Conservation (phyloP, 2,888 invertebrate species). For the Drosophila basisetae region DNA sequence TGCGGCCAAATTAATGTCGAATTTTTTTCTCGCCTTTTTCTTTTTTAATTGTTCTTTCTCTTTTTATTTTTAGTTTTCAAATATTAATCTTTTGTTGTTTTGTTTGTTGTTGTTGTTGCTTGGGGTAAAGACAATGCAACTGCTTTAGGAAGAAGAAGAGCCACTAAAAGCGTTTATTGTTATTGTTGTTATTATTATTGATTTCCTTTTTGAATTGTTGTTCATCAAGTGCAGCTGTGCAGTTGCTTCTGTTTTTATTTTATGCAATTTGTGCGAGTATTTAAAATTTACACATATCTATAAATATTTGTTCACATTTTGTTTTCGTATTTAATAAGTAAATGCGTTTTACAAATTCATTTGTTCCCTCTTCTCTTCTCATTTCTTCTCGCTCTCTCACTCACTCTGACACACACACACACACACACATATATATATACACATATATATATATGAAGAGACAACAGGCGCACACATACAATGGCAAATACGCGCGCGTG, state of each 20-base stretch:
- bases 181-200: slow-evolving; percentile 72
- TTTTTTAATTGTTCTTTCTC: slow-evolving; percentile 10
- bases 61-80: slow-evolving; percentile 24
- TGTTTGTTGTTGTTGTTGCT: slow-evolving; percentile 15
- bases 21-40: slow-evolving; percentile 14
- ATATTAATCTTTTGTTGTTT: slow-evolving; percentile 11
- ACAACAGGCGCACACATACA: slow-evolving; percentile 15
- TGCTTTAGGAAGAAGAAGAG: slow-evolving; percentile 30
- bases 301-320: slow-evolving; percentile 32
- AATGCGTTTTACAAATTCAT: slow-evolving; percentile 72
- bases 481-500: slow-evolving; percentile 59
- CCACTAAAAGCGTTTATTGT: slow-evolving; percentile 37
- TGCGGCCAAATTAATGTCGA: slow-evolving; percentile 17
- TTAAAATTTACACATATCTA: slow-evolving; percentile 17
- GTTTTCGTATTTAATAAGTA: slow-evolving; percentile 57
- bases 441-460: neutral
- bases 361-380: slow-evolving; percentile 20
- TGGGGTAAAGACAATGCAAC: slow-evolving; percentile 22
- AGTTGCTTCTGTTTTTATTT: slow-evolving; percentile 19
- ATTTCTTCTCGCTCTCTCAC: slow-evolving; percentile 17
- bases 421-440: neutral
- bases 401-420: slow-evolving; percentile 11
- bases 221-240: slow-evolving; percentile 39
- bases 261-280: slow-evolving; percentile 18
- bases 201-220: slow-evolving; percentile 50